Evolutionary conservation across 1,140 invertebrate genomes (phyloP), one percentile per base, ranked within the genome.

Genomic region (Caenorhabditis inopinata): DNA sequence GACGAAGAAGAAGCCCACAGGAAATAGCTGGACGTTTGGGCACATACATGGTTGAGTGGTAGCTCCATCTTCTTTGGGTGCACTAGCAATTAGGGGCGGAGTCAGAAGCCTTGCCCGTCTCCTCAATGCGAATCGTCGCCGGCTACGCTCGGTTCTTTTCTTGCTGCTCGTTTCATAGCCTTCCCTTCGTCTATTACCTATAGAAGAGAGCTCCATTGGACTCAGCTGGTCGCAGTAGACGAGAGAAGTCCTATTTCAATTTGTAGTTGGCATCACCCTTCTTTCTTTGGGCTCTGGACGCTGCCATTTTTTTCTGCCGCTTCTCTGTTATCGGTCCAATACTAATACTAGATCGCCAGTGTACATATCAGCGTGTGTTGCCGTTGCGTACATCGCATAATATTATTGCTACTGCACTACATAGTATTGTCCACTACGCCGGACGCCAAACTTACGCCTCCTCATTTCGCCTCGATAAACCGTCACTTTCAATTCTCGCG

Each of bases 201-300:
- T 68, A 68, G 58, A 68, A 42, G 58, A 68, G 32, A 29, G 4
- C 11, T 6, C 16, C 2, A n/a, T 7, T n/a, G 58, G 58, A 32
- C 58, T 68, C 58, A 68, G 58, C 58, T 68, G 58, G 58, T 42
- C 27, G 58, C 14, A 68, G 25, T 21, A 25, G n/a, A 68, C 14
- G 35, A 18, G 74, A 75, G 74, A 49, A 75, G 47, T 75, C 74
- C 74, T 47, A 75, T 75, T 75, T n/a, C n/a, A n/a, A n/a, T n/a
- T 75, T 49, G 74, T 48, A 47, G 74, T 75, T 75, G 74, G 25
- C 7, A 16, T 25, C 32, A 9, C 25, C 29, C 58, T 32, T 16
- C 51, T 58, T 29, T 29, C 14, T 6, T 51, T 48, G 2, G 27
- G 25, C 51, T 58, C 51, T 23, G 51, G 51, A 14, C 25, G 12